A percentile compares a stretch with the other conserved stretches of the same genome.
phyloP scores from a whole-genome alignment of 2,888 invertebrate species.

The Electrophaes corylata region DNA sequence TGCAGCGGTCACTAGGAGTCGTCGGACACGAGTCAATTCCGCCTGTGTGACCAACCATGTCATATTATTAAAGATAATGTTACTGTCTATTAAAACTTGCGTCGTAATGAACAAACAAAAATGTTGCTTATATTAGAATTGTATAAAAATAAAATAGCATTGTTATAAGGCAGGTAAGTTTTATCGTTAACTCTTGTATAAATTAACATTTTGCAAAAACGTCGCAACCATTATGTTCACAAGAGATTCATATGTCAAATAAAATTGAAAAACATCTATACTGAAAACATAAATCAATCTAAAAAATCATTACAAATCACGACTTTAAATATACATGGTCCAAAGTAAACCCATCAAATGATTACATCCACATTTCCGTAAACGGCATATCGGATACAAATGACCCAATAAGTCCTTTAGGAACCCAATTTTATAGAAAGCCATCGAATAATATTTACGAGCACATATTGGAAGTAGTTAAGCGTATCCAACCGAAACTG shows the following conservation, averaged over 20 bases:
- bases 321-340: not conserved
- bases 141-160: too few species aligned
- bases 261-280: not conserved
- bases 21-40: slow-evolving; percentile 87
- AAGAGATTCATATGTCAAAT: too few species aligned
- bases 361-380: slow-evolving; percentile 34
- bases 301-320: not conserved
- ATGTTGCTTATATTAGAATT: too few species aligned
- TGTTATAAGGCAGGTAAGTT: too few species aligned
- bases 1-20: slow-evolving; percentile 86
- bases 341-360: slow-evolving; percentile 31
- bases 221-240: too few species aligned
- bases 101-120: too few species aligned
- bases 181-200: too few species aligned
- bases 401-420: slow-evolving; percentile 37
- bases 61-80: not conserved
- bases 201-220: too few species aligned
- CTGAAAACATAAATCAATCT: not conserved
- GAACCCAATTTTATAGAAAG: slow-evolving; percentile 38
- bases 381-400: slow-evolving; percentile 34
- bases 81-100: too few species aligned
- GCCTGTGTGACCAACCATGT: slow-evolving; percentile 65
- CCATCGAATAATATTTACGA: slow-evolving; percentile 39
- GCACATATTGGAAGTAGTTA: slow-evolving; percentile 38
- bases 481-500: slow-evolving; percentile 35